These are phyloP conservation scores for Thryonomys swinderianus DNA, from an alignment of 2,113 vertebrate species.

Conservation along the genomic window DNA sequence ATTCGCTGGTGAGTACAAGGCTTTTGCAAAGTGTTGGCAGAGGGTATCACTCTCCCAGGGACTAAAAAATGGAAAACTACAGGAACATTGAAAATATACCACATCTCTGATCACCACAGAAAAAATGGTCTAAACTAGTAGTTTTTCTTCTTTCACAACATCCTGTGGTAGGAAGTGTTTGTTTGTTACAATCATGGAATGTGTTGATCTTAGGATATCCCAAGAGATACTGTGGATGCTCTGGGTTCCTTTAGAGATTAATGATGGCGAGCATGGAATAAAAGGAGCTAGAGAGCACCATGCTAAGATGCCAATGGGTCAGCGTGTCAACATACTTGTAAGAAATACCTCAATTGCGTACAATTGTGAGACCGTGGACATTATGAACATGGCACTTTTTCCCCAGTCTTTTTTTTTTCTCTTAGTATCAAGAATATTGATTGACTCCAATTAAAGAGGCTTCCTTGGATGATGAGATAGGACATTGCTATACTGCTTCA, in stretches of 20 bases:
- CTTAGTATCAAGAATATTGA: neutral
- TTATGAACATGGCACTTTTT: neutral
- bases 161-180: constrained; percentile 23
- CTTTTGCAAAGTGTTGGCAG: neutral
- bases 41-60: neutral
- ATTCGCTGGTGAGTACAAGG: constrained; percentile 23
- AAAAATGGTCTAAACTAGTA: neutral
- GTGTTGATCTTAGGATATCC: neutral
- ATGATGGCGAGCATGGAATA: neutral
- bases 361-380: neutral
- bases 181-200: neutral
- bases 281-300: neutral
- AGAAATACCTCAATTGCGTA: neutral
- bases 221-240: neutral
- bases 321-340: too few species aligned
- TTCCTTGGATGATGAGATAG: neutral
- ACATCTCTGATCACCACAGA: neutral
- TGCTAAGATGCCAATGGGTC: neutral
- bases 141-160: neutral
- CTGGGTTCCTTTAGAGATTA: neutral
- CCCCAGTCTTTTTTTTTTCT: neutral
- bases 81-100: neutral
- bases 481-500: neutral
- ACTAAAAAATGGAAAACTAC: neutral
- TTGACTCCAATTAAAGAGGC: neutral